These are phyloP conservation scores for Sander vitreus DNA, from an alignment of 2,113 vertebrate species.

Conservation along the genomic window DNA sequence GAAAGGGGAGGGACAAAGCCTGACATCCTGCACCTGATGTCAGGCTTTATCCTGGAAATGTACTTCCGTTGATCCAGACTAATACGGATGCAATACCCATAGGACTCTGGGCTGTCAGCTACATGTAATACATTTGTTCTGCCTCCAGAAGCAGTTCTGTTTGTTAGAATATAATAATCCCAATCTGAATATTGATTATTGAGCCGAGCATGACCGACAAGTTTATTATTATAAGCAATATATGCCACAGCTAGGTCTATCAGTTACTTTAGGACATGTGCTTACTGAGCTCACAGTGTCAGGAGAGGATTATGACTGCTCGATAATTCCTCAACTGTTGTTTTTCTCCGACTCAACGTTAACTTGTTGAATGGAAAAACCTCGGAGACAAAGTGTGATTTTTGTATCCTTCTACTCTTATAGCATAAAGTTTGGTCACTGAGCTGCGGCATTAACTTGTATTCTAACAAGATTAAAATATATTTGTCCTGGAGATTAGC, in stretches of 20 bases:
- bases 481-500: constrained; percentile 99
- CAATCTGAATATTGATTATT: not conserved
- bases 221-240: not conserved
- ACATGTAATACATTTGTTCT: not conserved
- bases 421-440: constrained; percentile 92
- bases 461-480: constrained; percentile 99
- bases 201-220: no score
- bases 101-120: not conserved
- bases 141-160: not conserved
- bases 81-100: not conserved
- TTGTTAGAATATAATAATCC: not conserved
- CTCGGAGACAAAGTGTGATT: constrained; percentile 37
- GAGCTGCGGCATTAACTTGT: constrained; percentile 98
- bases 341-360: constrained; percentile 11
- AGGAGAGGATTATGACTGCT: not conserved
- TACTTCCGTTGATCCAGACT: no score
- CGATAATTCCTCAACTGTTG: not conserved
- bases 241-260: not conserved
- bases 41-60: no score
- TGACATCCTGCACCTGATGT: no score
- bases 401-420: constrained; percentile 67
- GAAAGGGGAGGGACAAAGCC: no score
- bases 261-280: not conserved
- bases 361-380: not conserved
- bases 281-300: not conserved